These are phyloP conservation scores for Melinaea menophilus DNA, from an alignment of 2,888 invertebrate species.

Conservation along the genomic window DNA sequence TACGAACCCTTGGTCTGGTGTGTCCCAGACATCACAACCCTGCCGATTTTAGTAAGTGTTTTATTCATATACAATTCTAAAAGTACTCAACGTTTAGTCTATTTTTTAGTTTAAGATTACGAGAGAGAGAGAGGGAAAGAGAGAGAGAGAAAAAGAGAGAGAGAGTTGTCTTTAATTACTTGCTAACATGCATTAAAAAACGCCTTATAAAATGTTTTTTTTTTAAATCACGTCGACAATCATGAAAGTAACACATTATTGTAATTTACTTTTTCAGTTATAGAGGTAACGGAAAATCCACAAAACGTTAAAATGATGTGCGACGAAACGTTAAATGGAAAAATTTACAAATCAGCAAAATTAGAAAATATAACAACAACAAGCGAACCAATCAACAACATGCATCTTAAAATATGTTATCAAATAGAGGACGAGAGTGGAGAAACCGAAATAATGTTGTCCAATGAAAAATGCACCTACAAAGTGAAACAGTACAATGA, in stretches of 20 bases:
- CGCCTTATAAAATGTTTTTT: background rate
- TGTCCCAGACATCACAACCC: conserved; percentile 83
- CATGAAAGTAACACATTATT: background rate
- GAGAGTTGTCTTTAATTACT: too few relatives aligned
- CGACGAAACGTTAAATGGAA: conserved; percentile 79
- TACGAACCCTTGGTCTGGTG: conserved; percentile 73
- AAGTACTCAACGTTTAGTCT: background rate
- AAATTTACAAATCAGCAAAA: conserved; percentile 64
- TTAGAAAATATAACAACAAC: conserved; percentile 35
- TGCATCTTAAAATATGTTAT: conserved; percentile 65
- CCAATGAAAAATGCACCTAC: conserved; percentile 61
- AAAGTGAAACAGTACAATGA: conserved; percentile 61
- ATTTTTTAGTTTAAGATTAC: background rate
- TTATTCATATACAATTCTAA: background rate
- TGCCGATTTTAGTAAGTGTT: conserved; percentile 81
- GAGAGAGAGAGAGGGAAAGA: background rate
- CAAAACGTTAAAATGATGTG: conserved; percentile 70
- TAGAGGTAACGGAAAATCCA: conserved; percentile 79
- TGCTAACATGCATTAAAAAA: background rate
- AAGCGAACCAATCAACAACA: conserved; percentile 46
- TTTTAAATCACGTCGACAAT: background rate
- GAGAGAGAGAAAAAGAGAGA: too few relatives aligned
- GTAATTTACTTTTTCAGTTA: conserved; percentile 68
- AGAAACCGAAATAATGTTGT: conserved; percentile 62
- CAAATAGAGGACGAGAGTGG: conserved; percentile 54